Evolutionary conservation across 2,888 invertebrate species (phyloP).

Genomic region (Heliconius ethilla): DNA sequence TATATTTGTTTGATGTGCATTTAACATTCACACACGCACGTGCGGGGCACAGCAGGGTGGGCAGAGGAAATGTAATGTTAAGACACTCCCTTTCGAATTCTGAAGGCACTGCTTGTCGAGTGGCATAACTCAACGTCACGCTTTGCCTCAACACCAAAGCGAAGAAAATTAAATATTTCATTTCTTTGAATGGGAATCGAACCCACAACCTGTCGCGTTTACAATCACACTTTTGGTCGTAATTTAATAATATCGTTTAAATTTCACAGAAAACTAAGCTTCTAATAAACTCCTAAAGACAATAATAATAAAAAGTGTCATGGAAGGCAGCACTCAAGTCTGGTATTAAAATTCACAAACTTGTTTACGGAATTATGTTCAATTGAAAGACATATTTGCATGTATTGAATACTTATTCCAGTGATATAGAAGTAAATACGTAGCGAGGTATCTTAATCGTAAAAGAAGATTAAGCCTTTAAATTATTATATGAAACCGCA

Average conservation of each 20-base stretch:
- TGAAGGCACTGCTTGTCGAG: too few species aligned
- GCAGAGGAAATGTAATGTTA: too few species aligned
- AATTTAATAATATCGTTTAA: neutral
- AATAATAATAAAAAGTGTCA: slow-evolving; percentile 8
- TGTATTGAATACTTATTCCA: slow-evolving; percentile 24
- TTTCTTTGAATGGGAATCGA: too few species aligned
- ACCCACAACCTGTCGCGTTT: too few species aligned
- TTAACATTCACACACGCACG: neutral
- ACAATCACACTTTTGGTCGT: too few species aligned
- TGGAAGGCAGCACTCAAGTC: neutral
- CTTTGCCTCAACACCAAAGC: too few species aligned
- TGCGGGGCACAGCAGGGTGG: too few species aligned
- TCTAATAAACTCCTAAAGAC: slow-evolving; percentile 8
- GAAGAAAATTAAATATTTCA: too few species aligned
- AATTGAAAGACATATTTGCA: slow-evolving; percentile 24
- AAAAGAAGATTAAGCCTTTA: slow-evolving; percentile 36
- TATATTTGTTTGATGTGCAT: neutral
- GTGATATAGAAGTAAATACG: slow-evolving; percentile 27
- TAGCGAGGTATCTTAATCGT: slow-evolving; percentile 34
- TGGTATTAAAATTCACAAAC: slow-evolving; percentile 15
- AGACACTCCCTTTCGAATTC: too few species aligned
- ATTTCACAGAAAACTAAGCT: neutral
- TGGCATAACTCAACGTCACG: too few species aligned
- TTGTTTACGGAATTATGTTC: slow-evolving; percentile 21
- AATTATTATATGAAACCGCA: slow-evolving; percentile 32